Evolutionary conservation across 2,113 vertebrate species (phyloP).

Genomic region (Oriolus oriolus): DNA sequence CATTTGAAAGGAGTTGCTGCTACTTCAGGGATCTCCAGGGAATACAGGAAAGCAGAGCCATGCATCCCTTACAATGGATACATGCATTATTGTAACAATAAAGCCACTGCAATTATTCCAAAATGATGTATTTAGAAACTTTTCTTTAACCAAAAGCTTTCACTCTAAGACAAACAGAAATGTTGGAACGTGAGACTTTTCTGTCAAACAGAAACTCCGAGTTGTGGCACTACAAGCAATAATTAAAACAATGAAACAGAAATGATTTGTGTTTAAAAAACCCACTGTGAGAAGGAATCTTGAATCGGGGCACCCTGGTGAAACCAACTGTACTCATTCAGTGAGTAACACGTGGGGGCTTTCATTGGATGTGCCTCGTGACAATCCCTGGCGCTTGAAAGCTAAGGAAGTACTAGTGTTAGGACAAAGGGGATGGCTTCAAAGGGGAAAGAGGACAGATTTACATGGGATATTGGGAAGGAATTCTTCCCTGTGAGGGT

Average conservation of each 20-base stretch:
- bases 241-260: not conserved
- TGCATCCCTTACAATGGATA: not conserved
- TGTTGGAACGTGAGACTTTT: not conserved
- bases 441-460: not conserved
- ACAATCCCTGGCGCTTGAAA: not conserved
- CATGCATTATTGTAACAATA: not conserved
- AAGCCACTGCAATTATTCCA: not conserved
- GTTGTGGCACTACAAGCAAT: not conserved
- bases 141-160: not conserved
- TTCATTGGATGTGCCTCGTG: not conserved
- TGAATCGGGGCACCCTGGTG: not conserved
- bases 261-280: rapidly evolving
- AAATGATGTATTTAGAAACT: not conserved
- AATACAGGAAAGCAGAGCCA: not conserved
- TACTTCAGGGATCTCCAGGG: not conserved
- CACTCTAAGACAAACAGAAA: not conserved
- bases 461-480: not conserved
- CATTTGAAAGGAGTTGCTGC: not conserved
- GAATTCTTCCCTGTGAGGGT: not conserved
- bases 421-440: not conserved
- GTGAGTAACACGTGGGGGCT: rapidly evolving
- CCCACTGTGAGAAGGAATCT: not conserved
- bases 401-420: not conserved
- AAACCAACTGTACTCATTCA: not conserved
- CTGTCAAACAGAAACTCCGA: not conserved